phyloP scores from a whole-genome alignment of 2,113 vertebrate genomes.

The Tenrec ecaudatus region DNA sequence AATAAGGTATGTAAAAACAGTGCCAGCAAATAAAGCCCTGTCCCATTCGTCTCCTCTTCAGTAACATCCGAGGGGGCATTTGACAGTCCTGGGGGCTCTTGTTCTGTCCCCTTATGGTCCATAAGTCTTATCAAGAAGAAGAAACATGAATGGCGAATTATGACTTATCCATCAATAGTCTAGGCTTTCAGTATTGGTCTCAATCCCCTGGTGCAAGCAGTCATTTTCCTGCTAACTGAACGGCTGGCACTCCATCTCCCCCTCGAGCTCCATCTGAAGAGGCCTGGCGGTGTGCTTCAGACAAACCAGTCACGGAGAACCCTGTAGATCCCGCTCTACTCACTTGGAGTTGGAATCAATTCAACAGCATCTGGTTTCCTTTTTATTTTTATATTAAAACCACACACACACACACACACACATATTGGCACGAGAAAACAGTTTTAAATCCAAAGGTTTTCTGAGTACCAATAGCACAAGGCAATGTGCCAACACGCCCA shows the following conservation, averaged over 20 bases:
- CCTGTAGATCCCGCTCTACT: background rate
- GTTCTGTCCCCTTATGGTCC: background rate
- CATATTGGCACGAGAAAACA: background rate
- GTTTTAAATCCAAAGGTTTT: background rate
- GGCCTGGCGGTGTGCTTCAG: background rate
- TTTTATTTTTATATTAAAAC: background rate
- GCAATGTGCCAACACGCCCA: conserved; percentile 63
- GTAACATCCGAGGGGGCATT: background rate
- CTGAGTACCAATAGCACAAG: conserved; percentile 61
- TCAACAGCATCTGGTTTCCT: background rate
- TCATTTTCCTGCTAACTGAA: background rate
- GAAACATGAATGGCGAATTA: background rate
- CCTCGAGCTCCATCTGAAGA: background rate
- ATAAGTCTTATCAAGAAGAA: background rate
- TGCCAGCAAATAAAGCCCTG: background rate
- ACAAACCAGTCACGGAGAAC: background rate
- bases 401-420: background rate
- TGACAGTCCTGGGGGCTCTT: background rate
- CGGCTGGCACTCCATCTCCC: background rate
- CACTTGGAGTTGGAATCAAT: background rate
- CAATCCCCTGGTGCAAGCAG: background rate
- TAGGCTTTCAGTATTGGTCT: background rate
- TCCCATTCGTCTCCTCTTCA: accelerated
- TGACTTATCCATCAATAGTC: background rate
- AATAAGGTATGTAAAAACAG: conserved; percentile 21